Percentiles rank a stretch among this genome's conserved stretches.
Evolutionary conservation across 1,140 invertebrate genomes (phyloP).

Genomic region (Drosophila neocordata): DNA sequence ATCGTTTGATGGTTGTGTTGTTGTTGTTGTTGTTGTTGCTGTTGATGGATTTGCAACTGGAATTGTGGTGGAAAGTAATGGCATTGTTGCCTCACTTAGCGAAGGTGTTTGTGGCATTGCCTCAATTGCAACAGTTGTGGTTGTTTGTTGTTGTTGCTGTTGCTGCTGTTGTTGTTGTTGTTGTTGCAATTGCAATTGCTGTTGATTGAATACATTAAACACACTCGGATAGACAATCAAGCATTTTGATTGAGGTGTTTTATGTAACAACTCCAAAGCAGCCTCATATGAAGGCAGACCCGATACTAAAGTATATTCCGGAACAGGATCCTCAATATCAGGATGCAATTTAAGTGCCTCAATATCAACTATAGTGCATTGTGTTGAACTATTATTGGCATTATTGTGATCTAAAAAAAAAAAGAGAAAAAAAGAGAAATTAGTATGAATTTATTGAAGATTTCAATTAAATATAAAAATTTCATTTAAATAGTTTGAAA

Average conservation of each 20-base stretch:
- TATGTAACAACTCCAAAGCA: constrained; percentile 84
- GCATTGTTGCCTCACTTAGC: constrained; percentile 57
- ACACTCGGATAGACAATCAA: constrained; percentile 79
- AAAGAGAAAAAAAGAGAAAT: constrained; percentile 30
- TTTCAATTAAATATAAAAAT: background rate
- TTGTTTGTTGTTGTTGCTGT: constrained; percentile 8
- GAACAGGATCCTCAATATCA: constrained; percentile 84
- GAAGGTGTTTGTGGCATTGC: constrained; percentile 30
- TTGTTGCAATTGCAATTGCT: constrained; percentile 19
- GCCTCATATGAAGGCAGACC: constrained; percentile 86
- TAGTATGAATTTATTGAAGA: constrained; percentile 13
- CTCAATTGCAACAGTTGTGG: constrained; percentile 16
- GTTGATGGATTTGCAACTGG: constrained; percentile 27
- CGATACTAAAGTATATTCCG: constrained; percentile 86
- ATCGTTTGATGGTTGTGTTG: constrained; percentile 24
- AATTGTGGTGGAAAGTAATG: constrained; percentile 43
- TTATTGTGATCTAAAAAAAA: constrained; percentile 64
- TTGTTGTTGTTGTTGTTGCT: constrained; percentile 12
- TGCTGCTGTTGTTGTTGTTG: constrained; percentile 28
- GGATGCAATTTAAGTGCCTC: constrained; percentile 73
- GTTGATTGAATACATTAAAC: constrained; percentile 74
- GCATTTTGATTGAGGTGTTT: constrained; percentile 70
- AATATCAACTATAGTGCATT: constrained; percentile 69
- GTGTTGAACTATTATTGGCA: constrained; percentile 56
- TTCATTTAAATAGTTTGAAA: no score